A percentile compares a stretch with the other conserved stretches of the same genome.
phyloP scores from a whole-genome alignment of 1,140 invertebrate genomes.

The Drosophila pseudoananassae region DNA sequence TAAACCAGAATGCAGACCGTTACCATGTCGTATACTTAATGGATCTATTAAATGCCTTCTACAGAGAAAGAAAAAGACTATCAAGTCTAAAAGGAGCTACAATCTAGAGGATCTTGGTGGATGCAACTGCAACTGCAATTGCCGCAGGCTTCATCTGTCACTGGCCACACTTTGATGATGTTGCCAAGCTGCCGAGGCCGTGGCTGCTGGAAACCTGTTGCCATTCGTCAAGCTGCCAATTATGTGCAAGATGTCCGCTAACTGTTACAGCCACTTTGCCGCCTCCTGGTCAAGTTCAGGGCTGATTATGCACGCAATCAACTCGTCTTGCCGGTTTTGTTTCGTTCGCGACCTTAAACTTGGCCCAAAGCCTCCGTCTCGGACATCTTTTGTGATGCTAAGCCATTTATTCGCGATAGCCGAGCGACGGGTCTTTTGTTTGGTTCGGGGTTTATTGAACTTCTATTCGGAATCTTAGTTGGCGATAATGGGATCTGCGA shows the following conservation, averaged over 20 bases:
- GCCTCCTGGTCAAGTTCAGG: slow-evolving; percentile 74
- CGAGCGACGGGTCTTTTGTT: neutral
- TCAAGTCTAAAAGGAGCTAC: too few species aligned
- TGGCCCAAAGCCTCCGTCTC: slow-evolving; percentile 26
- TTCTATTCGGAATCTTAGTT: slow-evolving; percentile 1
- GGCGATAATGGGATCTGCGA: slow-evolving; percentile 24
- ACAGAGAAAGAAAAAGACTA: neutral
- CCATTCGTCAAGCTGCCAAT: slow-evolving; percentile 71
- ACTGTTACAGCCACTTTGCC: slow-evolving; percentile 75
- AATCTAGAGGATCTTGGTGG: neutral
- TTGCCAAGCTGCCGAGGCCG: neutral
- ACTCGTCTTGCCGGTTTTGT: slow-evolving; percentile 65
- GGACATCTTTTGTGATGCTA: slow-evolving; percentile 67
- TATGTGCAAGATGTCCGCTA: slow-evolving; percentile 76
- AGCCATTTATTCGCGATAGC: slow-evolving; percentile 34
- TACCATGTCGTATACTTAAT: slow-evolving; percentile 62
- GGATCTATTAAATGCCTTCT: slow-evolving; percentile 71
- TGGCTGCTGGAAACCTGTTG: slow-evolving; percentile 50
- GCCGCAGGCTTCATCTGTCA: slow-evolving; percentile 60
- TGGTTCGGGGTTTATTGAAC: slow-evolving; percentile 64
- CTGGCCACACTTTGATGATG: slow-evolving; percentile 57
- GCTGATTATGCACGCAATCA: slow-evolving; percentile 67
- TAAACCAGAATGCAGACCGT: slow-evolving; percentile 46
- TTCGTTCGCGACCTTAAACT: slow-evolving; percentile 42
- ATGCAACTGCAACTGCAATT: slow-evolving; percentile 27